phyloP scores from a whole-genome alignment of 1,140 invertebrate species.

The Antheraea mylitta region DNA sequence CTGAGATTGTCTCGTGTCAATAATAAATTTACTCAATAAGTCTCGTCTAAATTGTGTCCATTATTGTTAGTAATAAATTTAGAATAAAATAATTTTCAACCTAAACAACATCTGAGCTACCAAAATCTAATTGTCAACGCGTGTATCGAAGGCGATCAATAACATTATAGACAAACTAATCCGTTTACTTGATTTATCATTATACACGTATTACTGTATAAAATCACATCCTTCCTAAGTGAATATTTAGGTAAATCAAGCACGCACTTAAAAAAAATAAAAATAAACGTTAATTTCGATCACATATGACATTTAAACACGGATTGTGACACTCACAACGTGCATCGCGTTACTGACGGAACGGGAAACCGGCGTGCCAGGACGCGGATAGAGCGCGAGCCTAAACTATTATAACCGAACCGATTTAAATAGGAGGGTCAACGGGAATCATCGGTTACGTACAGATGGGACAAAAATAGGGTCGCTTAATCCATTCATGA shows the following conservation, averaged over 20 bases:
- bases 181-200: not conserved
- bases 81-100: not conserved
- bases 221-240: not conserved
- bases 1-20: not conserved
- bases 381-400: conserved; percentile 51
- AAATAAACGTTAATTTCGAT: conserved; percentile 19
- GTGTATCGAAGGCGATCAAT: not conserved
- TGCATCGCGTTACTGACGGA: conserved; percentile 30
- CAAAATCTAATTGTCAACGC: not conserved
- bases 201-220: not conserved
- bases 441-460: conserved; percentile 31
- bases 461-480: conserved; percentile 42
- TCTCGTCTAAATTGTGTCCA: too few species aligned
- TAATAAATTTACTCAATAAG: too few species aligned
- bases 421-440: conserved; percentile 56
- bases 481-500: conserved; percentile 58
- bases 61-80: too few species aligned
- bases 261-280: conserved; percentile 27
- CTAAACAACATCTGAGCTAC: not conserved
- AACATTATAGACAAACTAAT: not conserved
- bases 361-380: conserved; percentile 38
- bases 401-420: conserved; percentile 71
- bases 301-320: conserved; percentile 33
- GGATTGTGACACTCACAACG: conserved; percentile 49
- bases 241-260: conserved; percentile 4